These are phyloP conservation scores for Dasysyrphus albostriatus DNA, from an alignment of 2,888 invertebrate genomes.

Conservation along the genomic window DNA sequence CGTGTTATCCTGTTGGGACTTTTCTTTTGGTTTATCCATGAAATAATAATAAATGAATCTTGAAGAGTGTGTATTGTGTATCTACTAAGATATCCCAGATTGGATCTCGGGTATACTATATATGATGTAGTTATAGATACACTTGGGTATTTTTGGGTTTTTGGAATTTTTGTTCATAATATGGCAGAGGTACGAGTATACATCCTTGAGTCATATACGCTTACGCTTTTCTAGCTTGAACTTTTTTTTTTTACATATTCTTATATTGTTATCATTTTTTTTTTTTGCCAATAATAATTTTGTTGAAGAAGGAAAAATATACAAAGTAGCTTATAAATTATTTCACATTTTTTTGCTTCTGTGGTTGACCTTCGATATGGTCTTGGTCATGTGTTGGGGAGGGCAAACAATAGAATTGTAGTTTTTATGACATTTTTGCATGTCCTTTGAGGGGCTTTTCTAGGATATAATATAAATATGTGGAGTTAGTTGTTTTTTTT, in stretches of 20 bases:
- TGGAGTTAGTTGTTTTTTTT: not conserved
- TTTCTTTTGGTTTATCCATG: conserved; percentile 70
- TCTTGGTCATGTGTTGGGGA: conserved; percentile 20
- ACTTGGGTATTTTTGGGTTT: conserved; percentile 45
- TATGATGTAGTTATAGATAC: conserved; percentile 6
- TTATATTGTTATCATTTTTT: not conserved
- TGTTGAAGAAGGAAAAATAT: conserved; percentile 51
- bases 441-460: conserved; percentile 60
- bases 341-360: conserved; percentile 58
- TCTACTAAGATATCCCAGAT: conserved; percentile 53
- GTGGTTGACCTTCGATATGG: conserved; percentile 67
- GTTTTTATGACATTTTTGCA: conserved; percentile 73
- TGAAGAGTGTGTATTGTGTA: conserved; percentile 46
- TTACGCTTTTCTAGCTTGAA: conserved; percentile 38
- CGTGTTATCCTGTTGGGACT: conserved; percentile 68
- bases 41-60: conserved; percentile 75
- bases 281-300: conserved; percentile 53
- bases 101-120: conserved; percentile 49
- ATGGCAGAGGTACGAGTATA: conserved; percentile 3
- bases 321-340: conserved; percentile 76
- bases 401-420: conserved; percentile 57
- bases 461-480: not conserved
- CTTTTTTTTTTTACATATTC: conserved; percentile 14
- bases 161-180: conserved; percentile 49
- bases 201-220: conserved; percentile 52